Evolutionary conservation across 2,888 invertebrate genomes (phyloP), one percentile per base, ranked within the genome.

Genomic region (Boloria euphrosyne): DNA sequence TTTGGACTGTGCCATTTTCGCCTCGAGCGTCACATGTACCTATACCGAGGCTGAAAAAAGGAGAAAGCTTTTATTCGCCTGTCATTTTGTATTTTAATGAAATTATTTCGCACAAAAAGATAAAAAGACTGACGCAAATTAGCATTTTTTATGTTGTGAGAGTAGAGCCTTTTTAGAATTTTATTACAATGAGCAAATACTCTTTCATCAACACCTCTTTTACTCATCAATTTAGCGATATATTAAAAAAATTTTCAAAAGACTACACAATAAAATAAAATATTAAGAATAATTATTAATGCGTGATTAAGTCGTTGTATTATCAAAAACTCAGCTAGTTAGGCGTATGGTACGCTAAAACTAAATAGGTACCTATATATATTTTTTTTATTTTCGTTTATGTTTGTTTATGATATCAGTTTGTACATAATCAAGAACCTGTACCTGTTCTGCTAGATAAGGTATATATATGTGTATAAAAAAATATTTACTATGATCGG

Each of bases 1-100:
- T 90, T 91, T 90, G 89, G 82, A 82, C 79, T 80, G 84, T 82
- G 83, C 86, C 88, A 88, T 90, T 92, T 89, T 90, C 85, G 85
- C 87, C 88, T 78, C 81, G 80, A 84, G 88, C 88, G 84, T 86
- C 89, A 87, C 89, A 88, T 85, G 89, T 86, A 59, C 59, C 38
- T 59, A 87, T 78, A 83, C 82, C 79, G 79, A 71, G 74, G 72
- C 77, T 75, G 79, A 85, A 87, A 86, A 83, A 83, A 82, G 80
- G 79, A 81, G 83, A 80, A 80, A 75, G 79, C 82, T 85, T 86
- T 89, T 86, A 87, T 88, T 86, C 81, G 84, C 82, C 83, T 86
- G 87, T 84, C 89, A 86, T 87, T 89, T 85, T 79, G 66, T 83
- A 80, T 84, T 89, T 87, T 88, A 88, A 90, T 89, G 84, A 90